These are phyloP conservation scores for Orientallactaga sibirica DNA, from an alignment of 2,797 vertebrate species.

Conservation along the genomic window DNA sequence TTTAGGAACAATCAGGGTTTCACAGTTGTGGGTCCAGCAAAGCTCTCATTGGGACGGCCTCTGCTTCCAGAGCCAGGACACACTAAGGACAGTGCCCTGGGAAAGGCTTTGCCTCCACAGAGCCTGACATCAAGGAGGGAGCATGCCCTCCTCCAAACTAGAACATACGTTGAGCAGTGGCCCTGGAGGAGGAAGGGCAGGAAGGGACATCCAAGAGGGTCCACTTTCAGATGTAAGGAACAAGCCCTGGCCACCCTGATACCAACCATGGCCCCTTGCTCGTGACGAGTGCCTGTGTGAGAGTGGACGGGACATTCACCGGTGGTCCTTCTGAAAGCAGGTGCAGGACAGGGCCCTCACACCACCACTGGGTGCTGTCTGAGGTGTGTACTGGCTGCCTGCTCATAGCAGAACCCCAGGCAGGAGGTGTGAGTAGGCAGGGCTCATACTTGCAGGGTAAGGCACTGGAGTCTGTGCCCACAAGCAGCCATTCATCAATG, in stretches of 20 bases:
- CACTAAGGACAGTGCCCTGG: neutral
- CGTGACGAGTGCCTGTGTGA: neutral
- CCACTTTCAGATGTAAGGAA: too few relatives aligned
- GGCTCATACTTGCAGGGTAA: neutral
- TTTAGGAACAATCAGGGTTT: neutral
- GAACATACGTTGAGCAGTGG: neutral
- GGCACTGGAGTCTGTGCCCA: neutral
- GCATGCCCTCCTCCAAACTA: neutral
- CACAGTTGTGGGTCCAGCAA: too few relatives aligned
- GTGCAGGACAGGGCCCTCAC: too few relatives aligned
- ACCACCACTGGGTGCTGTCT: neutral
- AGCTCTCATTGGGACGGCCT: neutral
- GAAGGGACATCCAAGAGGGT: neutral
- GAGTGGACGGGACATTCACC: neutral
- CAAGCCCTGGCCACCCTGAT: neutral
- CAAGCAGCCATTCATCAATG: slow-evolving; percentile 2
- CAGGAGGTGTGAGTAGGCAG: neutral
- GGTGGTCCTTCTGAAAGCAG: neutral
- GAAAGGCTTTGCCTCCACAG: neutral
- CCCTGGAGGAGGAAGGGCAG: neutral
- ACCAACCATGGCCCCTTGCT: neutral
- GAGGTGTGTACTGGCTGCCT: neutral
- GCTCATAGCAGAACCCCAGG: neutral
- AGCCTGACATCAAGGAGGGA: neutral
- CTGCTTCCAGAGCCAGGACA: neutral